phyloP scores from a whole-genome alignment of 2,797 vertebrate genomes.

The Threskiornis aethiopicus region DNA sequence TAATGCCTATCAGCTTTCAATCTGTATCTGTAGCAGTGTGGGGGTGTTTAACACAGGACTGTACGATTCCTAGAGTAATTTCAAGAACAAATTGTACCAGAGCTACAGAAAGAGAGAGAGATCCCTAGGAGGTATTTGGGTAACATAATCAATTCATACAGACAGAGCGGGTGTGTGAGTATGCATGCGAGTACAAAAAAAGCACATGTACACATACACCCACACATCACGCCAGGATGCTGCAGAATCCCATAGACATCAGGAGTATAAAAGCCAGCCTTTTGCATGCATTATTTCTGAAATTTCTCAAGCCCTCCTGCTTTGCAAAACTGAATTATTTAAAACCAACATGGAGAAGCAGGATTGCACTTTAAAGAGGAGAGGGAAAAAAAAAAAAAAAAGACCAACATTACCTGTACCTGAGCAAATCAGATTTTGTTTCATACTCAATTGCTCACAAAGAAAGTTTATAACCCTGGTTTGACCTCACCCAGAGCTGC shows the following conservation, averaged over 20 bases:
- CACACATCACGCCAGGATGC: background rate
- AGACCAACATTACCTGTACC: background rate
- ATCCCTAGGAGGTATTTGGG: constrained; percentile 30
- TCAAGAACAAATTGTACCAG: constrained; percentile 37
- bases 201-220: background rate
- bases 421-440: constrained; percentile 30
- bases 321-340: constrained; percentile 26
- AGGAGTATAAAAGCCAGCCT: background rate
- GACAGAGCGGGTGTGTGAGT: background rate
- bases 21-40: background rate
- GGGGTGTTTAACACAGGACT: background rate
- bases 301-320: background rate
- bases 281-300: constrained; percentile 8
- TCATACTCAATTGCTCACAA: constrained; percentile 15
- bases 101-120: constrained; percentile 5
- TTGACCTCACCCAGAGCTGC: constrained; percentile 32
- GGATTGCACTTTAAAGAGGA: background rate
- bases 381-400: accelerated
- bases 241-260: background rate
- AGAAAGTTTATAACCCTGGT: constrained; percentile 17
- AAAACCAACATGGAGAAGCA: background rate
- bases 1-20: background rate
- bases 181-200: background rate
- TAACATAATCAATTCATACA: constrained; percentile 4
- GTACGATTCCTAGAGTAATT: constrained; percentile 33